phyloP scores from a whole-genome alignment of 1,140 invertebrate species.

The Rhopalosiphum maidis region DNA sequence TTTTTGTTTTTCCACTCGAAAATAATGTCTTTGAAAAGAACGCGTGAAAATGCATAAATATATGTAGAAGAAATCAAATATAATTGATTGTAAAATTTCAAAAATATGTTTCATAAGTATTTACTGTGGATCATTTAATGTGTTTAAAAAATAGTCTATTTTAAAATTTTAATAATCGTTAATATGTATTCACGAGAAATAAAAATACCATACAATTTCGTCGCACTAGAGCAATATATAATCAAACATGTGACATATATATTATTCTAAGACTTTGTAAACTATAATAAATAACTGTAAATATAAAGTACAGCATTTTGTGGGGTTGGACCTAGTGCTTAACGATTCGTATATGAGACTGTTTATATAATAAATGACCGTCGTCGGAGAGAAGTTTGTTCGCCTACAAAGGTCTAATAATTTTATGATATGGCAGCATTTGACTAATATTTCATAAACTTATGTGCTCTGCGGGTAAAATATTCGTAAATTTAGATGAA shows the following conservation, averaged over 20 bases:
- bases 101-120: not conserved
- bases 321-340: not conserved
- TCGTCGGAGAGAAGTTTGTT: slow-evolving; percentile 47
- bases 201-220: not conserved
- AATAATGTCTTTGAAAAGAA: not conserved
- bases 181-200: not conserved
- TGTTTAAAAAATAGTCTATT: not conserved
- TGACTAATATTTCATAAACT: slow-evolving; percentile 18
- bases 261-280: not conserved
- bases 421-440: not conserved
- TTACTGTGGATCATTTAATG: not conserved
- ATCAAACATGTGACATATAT: not conserved
- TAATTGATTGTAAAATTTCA: not conserved
- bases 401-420: slow-evolving; percentile 38
- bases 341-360: slow-evolving; percentile 45
- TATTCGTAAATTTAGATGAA: not conserved
- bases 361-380: slow-evolving; percentile 43
- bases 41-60: not conserved
- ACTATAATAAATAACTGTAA: slow-evolving; percentile 46
- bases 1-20: not conserved
- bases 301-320: not conserved
- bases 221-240: not conserved
- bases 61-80: not conserved
- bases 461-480: not conserved
- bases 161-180: not conserved